These are phyloP conservation scores for Pollenia griseotomentosa DNA, from an alignment of 2,888 invertebrate genomes.

Conservation along the genomic window DNA sequence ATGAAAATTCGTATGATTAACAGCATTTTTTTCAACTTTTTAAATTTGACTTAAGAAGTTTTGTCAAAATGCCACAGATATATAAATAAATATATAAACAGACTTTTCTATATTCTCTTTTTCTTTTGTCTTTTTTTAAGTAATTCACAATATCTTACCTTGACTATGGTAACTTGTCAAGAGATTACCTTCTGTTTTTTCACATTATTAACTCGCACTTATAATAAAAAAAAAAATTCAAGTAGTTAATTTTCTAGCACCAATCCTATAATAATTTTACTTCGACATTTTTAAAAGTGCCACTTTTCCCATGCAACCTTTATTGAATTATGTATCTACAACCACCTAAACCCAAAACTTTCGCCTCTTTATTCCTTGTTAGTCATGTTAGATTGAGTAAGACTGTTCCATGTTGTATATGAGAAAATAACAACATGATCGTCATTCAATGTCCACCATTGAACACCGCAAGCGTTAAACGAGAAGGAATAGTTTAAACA, in stretches of 20 bases:
- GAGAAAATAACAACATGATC: constrained; percentile 68
- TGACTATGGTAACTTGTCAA: constrained; percentile 62
- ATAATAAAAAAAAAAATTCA: not conserved
- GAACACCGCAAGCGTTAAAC: constrained; percentile 57
- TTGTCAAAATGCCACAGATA: no score
- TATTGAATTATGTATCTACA: not conserved
- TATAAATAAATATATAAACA: no score
- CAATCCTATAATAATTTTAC: constrained; percentile 40
- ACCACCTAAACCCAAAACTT: constrained; percentile 41
- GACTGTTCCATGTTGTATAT: constrained; percentile 26
- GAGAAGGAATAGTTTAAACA: constrained; percentile 14
- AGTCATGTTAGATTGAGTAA: not conserved
- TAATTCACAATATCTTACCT: constrained; percentile 44
- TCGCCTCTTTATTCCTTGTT: constrained; percentile 28
- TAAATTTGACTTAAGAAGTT: no score
- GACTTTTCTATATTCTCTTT: no score
- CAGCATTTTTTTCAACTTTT: no score
- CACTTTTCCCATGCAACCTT: constrained; percentile 51
- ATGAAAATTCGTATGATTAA: no score
- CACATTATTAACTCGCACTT: constrained; percentile 39
- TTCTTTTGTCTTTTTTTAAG: not conserved
- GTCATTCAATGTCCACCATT: constrained; percentile 73
- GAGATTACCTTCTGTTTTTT: constrained; percentile 56
- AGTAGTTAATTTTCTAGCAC: not conserved
- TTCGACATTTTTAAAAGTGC: constrained; percentile 37